Evolutionary conservation across 2,888 invertebrate species (phyloP).

Genomic region (Cheilosia vulpina): DNA sequence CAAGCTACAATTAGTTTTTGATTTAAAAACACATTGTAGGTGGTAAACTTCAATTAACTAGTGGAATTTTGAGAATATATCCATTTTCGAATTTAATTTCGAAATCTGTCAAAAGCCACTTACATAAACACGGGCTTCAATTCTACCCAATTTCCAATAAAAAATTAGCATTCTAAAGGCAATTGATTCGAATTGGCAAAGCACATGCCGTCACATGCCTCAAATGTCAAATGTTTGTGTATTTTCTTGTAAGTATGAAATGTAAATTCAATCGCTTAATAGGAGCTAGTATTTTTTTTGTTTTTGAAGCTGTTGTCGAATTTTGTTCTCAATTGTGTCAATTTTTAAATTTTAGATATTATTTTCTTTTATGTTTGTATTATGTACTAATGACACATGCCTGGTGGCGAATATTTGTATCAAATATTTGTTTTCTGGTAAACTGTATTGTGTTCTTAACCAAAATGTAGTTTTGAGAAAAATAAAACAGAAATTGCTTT

Average conservation of each 20-base stretch:
- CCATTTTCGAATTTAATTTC: no score
- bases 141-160: no score
- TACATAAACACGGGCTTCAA: no score
- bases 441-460: conserved; percentile 56
- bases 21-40: no score
- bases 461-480: conserved; percentile 86
- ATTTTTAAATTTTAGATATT: conserved; percentile 39
- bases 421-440: conserved; percentile 77
- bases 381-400: conserved; percentile 62
- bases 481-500: conserved; percentile 85
- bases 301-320: conserved; percentile 36
- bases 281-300: neutral
- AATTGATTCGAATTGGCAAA: no score
- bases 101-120: no score
- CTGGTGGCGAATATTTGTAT: conserved; percentile 77
- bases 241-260: neutral
- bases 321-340: conserved; percentile 57
- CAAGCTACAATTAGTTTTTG: no score
- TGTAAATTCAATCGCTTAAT: neutral
- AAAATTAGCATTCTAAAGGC: no score
- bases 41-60: no score
- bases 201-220: no score
- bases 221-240: neutral
- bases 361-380: conserved; percentile 45
- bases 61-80: no score